A percentile compares a stretch with the other conserved stretches of the same genome.
Conservation (phyloP, 53 echinoderm and acorn worm genomes). For the Arbacia lixula region DNA sequence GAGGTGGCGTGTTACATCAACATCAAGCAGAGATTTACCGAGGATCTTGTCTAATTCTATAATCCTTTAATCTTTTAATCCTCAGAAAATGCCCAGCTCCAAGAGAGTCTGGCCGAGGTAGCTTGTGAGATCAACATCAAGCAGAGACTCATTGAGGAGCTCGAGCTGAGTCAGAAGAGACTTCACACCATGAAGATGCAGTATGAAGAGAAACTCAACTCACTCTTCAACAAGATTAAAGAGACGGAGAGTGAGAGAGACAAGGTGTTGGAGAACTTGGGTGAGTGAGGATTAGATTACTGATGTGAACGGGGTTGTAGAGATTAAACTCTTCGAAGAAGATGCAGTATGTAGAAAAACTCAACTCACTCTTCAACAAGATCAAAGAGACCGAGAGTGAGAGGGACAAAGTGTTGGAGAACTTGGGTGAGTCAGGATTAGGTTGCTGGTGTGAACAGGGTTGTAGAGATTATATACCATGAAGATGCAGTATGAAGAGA, state of each 20-base stretch:
- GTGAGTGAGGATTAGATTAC: too few species aligned
- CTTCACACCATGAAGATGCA: conserved; percentile 91
- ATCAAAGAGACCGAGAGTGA: conserved; percentile 88
- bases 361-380: conserved; percentile 69
- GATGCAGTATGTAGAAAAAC: conserved; percentile 90
- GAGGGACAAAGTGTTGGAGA: conserved; percentile 72
- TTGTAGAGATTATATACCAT: too few species aligned
- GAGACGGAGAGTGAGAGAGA: conserved; percentile 93
- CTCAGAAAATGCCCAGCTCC: conserved; percentile 77
- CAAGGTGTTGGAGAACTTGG: conserved; percentile 82
- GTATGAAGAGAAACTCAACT: conserved; percentile 87
- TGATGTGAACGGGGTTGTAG: too few species aligned
- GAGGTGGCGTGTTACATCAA: conserved; percentile 96
- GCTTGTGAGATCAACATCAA: conserved; percentile 99
- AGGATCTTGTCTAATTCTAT: too few species aligned
- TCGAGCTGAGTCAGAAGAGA: conserved; percentile 87
- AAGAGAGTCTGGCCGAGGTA: conserved; percentile 89
- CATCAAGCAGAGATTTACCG: conserved; percentile 97
- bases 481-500: conserved; percentile 88
- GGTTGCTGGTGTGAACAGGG: too few species aligned
- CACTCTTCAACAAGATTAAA: conserved; percentile 81
- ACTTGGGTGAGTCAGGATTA: conserved; percentile 67
- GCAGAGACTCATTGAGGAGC: conserved; percentile 89
- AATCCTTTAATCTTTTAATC: background rate
- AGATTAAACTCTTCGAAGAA: too few species aligned